Conservation (phyloP, 37 sponge, comb jelly and placozoan species). For the Geodia barretti region DNA sequence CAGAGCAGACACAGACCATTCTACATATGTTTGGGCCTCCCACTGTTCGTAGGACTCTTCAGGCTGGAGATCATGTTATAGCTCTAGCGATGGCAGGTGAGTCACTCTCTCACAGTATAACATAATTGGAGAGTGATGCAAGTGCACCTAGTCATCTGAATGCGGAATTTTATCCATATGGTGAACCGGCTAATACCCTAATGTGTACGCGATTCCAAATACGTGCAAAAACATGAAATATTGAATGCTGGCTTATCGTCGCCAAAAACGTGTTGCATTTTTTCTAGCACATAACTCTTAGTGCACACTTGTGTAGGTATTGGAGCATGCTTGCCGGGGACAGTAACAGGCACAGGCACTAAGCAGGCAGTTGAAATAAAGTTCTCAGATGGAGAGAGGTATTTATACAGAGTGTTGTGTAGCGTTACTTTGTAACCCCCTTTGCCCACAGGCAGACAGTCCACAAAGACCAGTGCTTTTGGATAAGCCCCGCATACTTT, state of each 20-base stretch:
- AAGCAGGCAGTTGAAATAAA: neutral
- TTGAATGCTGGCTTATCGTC: no score
- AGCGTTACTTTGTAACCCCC: no score
- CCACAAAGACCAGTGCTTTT: slow-evolving; percentile 41
- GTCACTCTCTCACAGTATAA: neutral
- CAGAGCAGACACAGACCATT: slow-evolving; percentile 17
- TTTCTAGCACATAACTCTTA: no score
- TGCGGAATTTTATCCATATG: no score
- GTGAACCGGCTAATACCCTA: no score
- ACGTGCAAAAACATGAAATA: no score
- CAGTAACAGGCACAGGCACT: neutral
- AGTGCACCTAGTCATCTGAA: no score
- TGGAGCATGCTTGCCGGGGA: neutral
- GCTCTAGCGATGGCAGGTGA: slow-evolving; percentile 55
- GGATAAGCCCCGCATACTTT: slow-evolving; percentile 37
- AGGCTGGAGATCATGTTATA: slow-evolving; percentile 62
- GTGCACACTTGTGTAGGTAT: neutral
- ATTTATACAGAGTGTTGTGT: no score
- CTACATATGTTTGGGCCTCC: slow-evolving; percentile 66
- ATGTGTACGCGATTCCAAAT: no score
- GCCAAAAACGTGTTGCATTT: no score
- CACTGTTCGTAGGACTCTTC: slow-evolving; percentile 23
- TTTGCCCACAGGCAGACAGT: slow-evolving; percentile 21
- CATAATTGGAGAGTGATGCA: neutral
- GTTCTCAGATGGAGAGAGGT: neutral